phyloP scores from a whole-genome alignment of 1,140 invertebrate species.

The Diabrotica undecimpunctata region DNA sequence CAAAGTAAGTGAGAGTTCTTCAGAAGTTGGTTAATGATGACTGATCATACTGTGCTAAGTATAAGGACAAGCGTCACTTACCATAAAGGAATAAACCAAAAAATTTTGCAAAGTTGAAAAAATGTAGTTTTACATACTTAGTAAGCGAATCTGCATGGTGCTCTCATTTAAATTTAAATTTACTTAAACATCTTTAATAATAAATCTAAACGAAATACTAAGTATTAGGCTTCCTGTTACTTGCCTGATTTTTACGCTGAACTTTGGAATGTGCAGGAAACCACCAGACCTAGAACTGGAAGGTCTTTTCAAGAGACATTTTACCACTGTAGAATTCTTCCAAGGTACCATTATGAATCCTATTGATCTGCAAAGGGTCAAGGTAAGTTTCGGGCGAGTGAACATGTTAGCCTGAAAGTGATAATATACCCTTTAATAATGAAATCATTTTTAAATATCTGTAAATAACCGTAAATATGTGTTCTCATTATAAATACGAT shows the following conservation, averaged over 20 bases:
- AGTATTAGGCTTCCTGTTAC: background rate
- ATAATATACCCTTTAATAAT: no score
- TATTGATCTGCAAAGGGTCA: conserved; percentile 97
- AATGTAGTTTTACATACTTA: background rate
- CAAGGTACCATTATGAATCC: conserved; percentile 99
- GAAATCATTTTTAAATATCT: no score
- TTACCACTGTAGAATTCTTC: conserved; percentile 99
- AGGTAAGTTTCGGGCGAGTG: conserved; percentile 67
- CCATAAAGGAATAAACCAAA: background rate
- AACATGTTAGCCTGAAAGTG: background rate
- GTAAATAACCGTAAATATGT: no score
- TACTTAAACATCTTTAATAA: background rate
- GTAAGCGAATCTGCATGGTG: conserved; percentile 1
- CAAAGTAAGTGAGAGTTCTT: no score
- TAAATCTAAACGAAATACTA: background rate
- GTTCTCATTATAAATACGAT: no score
- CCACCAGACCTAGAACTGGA: conserved; percentile 96
- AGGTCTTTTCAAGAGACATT: conserved; percentile 98
- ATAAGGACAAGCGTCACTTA: no score
- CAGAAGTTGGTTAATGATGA: no score
- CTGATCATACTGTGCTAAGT: no score
- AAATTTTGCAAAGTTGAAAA: background rate
- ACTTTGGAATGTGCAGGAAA: conserved; percentile 65
- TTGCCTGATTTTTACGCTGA: conserved; percentile 4
- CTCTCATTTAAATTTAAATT: no score